Base-by-base conservation (phyloP, 92 coral and sea anemone genomes). In the Zoanthus sociatus region DNA sequence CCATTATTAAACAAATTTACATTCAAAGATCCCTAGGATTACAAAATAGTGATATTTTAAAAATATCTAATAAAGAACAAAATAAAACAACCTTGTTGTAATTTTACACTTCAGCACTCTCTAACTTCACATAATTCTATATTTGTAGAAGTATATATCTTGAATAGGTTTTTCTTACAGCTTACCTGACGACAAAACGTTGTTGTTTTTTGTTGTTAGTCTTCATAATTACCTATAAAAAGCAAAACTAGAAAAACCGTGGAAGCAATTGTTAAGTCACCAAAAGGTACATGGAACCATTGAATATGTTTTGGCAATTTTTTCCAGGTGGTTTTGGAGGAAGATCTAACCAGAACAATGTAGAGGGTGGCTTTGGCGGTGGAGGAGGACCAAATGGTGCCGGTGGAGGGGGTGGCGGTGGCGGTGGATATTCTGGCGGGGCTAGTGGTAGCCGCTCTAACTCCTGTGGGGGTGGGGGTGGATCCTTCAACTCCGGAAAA, bases 401-500 rank as follows among this genome's bases (percentile, higher is more conserved):
- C 78, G 98, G 98, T 58, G 98, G 98, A 11, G 98, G 98, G 11
- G 98, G 95, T 15, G 98, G 98, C 32, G 98, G 98, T 18, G 98
- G 98, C 1, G 98, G 98, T 46, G 98, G 98, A 45, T 94, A 94
- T 92, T 94, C 98, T 51, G 98, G 98, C 11, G 98, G 98, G 8
- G 98, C 98, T 66, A 94, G 98, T 94, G 98, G 98, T 11, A 93
- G 96, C 77, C 95, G 95, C 26, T 94, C 98, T 31, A 94, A 91
- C 77, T 94, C 98, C 94, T 94, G 98, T 91, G 98, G 98, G 87
- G 98, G 98, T 26, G 98, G 98, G 50, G 98, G 98, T 47, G 98
- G 98, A 73, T 94, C 98, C 54, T 89, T 69, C 83, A 94, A 94
- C 71, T 84, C 58, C 16, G 98, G 98, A 37, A 42, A 87, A 72